Percentiles rank a stretch among this genome's conserved stretches.
Conservation (phyloP, 2,113 vertebrate genomes). For the Oryzias woworae region DNA sequence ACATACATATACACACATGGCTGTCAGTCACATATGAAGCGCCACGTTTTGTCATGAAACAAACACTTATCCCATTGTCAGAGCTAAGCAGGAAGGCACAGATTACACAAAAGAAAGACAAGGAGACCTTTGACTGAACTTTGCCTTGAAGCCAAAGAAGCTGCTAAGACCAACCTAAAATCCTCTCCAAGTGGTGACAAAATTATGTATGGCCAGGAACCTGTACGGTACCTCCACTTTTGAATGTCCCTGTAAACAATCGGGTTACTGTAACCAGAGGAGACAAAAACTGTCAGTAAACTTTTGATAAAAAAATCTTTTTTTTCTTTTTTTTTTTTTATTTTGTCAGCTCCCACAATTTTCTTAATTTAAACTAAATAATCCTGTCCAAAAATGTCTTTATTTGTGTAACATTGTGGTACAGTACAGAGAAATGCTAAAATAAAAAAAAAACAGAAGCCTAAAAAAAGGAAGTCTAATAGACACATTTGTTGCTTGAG, state of each 20-base stretch:
- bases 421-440: neutral
- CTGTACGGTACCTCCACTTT: neutral
- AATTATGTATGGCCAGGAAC: neutral
- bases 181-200: neutral
- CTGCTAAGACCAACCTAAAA: constrained; percentile 48
- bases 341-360: no score
- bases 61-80: constrained; percentile 78
- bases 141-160: constrained; percentile 58
- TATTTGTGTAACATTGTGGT: neutral
- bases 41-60: constrained; percentile 58
- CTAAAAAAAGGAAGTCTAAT: neutral
- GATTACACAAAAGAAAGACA: constrained; percentile 66
- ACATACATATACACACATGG: constrained; percentile 18
- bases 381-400: neutral
- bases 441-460: neutral
- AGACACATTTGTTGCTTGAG: neutral
- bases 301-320: neutral
- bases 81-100: constrained; percentile 60
- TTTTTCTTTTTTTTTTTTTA: neutral
- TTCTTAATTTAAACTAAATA: no score
- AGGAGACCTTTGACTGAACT: constrained; percentile 69
- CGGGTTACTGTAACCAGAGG: neutral
- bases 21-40: constrained; percentile 56
- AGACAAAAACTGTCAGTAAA: neutral
- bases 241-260: neutral